Conservation (phyloP, 64 coral and sea anemone species). For the Orbicella faveolata region DNA sequence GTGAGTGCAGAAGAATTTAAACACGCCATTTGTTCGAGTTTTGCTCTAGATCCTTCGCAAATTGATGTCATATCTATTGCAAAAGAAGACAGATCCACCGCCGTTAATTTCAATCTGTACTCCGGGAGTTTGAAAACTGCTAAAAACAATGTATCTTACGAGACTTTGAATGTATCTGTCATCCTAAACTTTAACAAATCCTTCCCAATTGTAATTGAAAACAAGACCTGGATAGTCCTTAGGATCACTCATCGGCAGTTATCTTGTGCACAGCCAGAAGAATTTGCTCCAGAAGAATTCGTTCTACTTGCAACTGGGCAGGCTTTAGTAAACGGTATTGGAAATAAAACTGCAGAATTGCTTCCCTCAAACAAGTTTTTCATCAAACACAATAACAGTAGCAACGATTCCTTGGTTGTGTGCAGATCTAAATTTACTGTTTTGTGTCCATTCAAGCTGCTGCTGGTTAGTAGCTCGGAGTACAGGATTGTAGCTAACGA, state of each 20-base stretch:
- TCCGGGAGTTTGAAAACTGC: background rate
- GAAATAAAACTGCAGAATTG: background rate
- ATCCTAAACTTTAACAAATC: slow-evolving; percentile 52
- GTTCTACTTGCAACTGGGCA: slow-evolving; percentile 18
- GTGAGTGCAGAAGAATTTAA: background rate
- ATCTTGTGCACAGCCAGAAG: slow-evolving; percentile 59
- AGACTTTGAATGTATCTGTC: background rate
- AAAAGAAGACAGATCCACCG: slow-evolving; percentile 41
- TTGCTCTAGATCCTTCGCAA: slow-evolving; percentile 40
- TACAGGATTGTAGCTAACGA: slow-evolving; percentile 55
- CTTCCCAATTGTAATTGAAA: slow-evolving; percentile 57
- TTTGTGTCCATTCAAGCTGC: slow-evolving; percentile 29
- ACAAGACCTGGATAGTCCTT: slow-evolving; percentile 57
- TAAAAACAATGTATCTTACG: background rate
- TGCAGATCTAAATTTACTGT: slow-evolving; percentile 60
- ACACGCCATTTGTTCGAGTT: background rate
- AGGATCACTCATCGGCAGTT: slow-evolving; percentile 68
- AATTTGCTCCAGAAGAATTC: slow-evolving; percentile 58
- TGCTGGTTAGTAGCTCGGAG: slow-evolving; percentile 36
- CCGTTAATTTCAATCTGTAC: slow-evolving; percentile 59
- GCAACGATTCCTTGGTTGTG: slow-evolving; percentile 32
- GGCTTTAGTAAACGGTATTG: background rate
- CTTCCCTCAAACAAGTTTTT: slow-evolving; percentile 50
- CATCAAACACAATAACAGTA: slow-evolving; percentile 13
- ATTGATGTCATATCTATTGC: slow-evolving; percentile 29